A percentile compares a stretch with the other conserved stretches of the same genome.
Conservation (phyloP, 2,888 invertebrate species). For the Synanthedon andrenaeformis region DNA sequence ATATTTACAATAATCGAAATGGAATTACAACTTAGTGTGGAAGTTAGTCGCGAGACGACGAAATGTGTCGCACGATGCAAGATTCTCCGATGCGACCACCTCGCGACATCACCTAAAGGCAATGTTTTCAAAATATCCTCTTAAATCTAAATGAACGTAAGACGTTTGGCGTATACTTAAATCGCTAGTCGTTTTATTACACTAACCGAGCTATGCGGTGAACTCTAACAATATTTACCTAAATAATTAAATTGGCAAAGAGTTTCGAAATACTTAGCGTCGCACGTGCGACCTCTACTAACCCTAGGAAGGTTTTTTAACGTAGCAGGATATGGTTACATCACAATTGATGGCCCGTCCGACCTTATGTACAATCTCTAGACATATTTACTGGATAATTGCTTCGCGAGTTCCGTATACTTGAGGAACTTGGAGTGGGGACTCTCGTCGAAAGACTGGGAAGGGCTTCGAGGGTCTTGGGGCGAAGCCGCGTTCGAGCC, state of each 20-base stretch:
- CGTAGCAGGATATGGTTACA: constrained; percentile 84
- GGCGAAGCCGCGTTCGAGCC: constrained; percentile 60
- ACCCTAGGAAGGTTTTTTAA: constrained; percentile 59
- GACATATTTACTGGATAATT: constrained; percentile 96
- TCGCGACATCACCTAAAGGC: constrained; percentile 56
- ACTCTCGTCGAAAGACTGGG: constrained; percentile 84
- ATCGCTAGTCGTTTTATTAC: constrained; percentile 64
- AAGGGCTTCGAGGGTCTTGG: constrained; percentile 70
- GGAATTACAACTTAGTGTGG: constrained; percentile 64
- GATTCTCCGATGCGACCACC: constrained; percentile 26
- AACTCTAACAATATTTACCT: constrained; percentile 65
- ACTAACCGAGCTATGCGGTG: constrained; percentile 68
- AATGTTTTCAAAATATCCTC: constrained; percentile 68
- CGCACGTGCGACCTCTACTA: constrained; percentile 53
- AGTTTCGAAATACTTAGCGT: constrained; percentile 69
- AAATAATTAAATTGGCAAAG: constrained; percentile 71
- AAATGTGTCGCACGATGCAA: too few relatives aligned
- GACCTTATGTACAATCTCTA: constrained; percentile 69
- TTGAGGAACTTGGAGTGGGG: constrained; percentile 98
- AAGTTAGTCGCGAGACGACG: constrained; percentile 44
- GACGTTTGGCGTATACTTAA: constrained; percentile 71
- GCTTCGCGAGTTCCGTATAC: constrained; percentile 98
- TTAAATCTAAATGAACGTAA: constrained; percentile 65
- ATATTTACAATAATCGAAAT: constrained; percentile 69
- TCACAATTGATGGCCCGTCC: constrained; percentile 70